Conservation (phyloP, 2,113 vertebrate species). For the Zeus faber region DNA sequence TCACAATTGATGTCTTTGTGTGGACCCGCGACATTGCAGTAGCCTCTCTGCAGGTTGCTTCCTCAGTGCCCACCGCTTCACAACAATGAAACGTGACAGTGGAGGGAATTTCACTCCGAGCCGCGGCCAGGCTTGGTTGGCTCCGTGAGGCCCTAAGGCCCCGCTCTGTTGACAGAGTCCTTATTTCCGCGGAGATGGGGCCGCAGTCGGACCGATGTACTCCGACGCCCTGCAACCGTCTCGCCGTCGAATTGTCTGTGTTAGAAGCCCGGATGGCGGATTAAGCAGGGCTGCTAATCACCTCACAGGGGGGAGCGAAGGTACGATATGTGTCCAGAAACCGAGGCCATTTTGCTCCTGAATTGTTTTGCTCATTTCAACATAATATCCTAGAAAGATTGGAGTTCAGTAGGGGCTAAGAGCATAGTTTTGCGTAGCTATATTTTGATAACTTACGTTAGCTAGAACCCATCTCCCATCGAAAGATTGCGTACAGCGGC, state of each 20-base stretch:
- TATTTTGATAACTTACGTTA: too few species aligned
- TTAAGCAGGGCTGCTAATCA: conserved; percentile 51
- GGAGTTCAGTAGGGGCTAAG: too few species aligned
- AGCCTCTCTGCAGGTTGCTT: too few species aligned
- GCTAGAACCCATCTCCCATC: too few species aligned
- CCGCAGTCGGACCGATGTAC: conserved; percentile 56
- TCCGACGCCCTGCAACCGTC: conserved; percentile 34
- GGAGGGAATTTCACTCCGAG: conserved; percentile 46
- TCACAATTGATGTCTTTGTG: too few species aligned
- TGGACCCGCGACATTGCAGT: too few species aligned
- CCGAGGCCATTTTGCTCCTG: not conserved
- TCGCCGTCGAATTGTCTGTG: conserved; percentile 51
- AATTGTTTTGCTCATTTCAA: not conserved
- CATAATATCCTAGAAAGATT: too few species aligned
- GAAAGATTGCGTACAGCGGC: too few species aligned
- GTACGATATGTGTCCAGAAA: too few species aligned
- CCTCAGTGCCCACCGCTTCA: conserved; percentile 27
- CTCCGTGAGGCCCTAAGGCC: conserved; percentile 36
- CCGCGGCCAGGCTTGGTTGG: conserved; percentile 41
- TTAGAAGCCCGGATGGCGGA: too few species aligned
- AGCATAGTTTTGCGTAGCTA: too few species aligned
- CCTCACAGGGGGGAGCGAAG: conserved; percentile 13
- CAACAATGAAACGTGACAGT: conserved; percentile 56
- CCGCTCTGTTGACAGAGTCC: conserved; percentile 49
- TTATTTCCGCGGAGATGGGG: conserved; percentile 60